Evolutionary conservation across 2,888 invertebrate genomes (phyloP), one percentile per base, ranked within the genome.

Genomic region (Drosophila bunnanda): DNA sequence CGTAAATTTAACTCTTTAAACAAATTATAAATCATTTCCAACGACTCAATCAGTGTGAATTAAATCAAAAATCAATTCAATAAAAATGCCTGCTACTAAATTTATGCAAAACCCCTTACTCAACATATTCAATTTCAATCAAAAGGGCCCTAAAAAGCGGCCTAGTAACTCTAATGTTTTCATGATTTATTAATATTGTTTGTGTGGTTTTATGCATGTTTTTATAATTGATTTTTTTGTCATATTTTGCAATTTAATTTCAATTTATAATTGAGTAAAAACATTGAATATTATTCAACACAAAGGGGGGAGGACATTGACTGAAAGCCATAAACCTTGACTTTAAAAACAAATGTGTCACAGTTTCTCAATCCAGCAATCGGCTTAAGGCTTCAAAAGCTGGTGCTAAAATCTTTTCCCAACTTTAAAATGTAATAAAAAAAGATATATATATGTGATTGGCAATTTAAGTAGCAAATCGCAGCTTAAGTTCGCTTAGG

Each of bases 131-230:
- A 34, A 22, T 34, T 50, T 22, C 32, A 32, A 34, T 20, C 44
- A 46, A 50, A 32, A 32, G 2, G 8, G 20, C 32, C 15, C 20
- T 30, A 34, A 34, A 50, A 34, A 50, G 50, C 50, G 50, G 20
- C 32, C 50, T 50, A 50, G 32, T 34, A 22, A 34, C 20, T 34
- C 32, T 50, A 50, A 50, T 34, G 32, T 50, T 50, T 9, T 22
- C 43, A 15, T 50, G 50, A 50, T 50, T 50, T 50, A 50, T 50
- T 34, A 50, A 50, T 50, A 22, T 50, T 50, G 32, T 50, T 50
- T 50, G 50, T 50, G 50, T 34, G 50, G 50, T 50, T 50, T 50
- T 34, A 34, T 15, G 50, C 50, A 34, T 50, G 50, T 50, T 50
- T 54, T 54, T n/a, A n/a, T 41, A 41, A 50, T 50, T 50, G 50